Conservation (phyloP, 2,113 vertebrate genomes). For the Ranitomeya imitator region DNA sequence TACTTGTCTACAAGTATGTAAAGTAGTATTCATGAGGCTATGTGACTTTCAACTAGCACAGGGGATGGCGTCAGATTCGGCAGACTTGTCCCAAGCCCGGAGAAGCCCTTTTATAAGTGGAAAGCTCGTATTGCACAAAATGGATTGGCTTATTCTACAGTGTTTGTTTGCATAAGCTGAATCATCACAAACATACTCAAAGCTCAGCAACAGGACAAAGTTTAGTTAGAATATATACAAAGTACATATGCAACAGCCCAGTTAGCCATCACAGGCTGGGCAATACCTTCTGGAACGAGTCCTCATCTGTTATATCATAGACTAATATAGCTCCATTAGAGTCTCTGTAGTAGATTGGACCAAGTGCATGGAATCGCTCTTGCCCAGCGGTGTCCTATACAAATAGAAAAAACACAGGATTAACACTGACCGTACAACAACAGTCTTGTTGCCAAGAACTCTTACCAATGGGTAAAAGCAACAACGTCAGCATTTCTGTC, state of each 20-base stretch:
- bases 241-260: background rate
- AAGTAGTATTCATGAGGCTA: too few relatives aligned
- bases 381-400: constrained; percentile 95
- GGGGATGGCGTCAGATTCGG: too few relatives aligned
- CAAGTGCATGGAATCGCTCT: constrained; percentile 95
- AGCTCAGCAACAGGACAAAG: background rate
- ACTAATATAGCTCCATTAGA: constrained; percentile 97
- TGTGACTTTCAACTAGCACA: too few relatives aligned
- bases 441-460: too few relatives aligned
- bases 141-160: too few relatives aligned
- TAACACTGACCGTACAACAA: background rate
- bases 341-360: constrained; percentile 99
- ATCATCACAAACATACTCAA: background rate
- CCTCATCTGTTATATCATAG: constrained; percentile 98
- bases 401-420: background rate
- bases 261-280: background rate
- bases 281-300: constrained; percentile 96
- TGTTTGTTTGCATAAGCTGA: too few relatives aligned
- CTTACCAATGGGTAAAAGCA: too few relatives aligned
- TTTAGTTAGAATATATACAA: background rate
- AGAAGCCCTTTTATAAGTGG: too few relatives aligned
- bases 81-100: too few relatives aligned
- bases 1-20: too few relatives aligned
- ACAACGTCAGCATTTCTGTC: too few relatives aligned
- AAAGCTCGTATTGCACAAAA: too few relatives aligned